Percentiles rank a stretch among this genome's conserved stretches.
Conservation (phyloP, 2,888 invertebrate genomes). For the Ceramica pisi region DNA sequence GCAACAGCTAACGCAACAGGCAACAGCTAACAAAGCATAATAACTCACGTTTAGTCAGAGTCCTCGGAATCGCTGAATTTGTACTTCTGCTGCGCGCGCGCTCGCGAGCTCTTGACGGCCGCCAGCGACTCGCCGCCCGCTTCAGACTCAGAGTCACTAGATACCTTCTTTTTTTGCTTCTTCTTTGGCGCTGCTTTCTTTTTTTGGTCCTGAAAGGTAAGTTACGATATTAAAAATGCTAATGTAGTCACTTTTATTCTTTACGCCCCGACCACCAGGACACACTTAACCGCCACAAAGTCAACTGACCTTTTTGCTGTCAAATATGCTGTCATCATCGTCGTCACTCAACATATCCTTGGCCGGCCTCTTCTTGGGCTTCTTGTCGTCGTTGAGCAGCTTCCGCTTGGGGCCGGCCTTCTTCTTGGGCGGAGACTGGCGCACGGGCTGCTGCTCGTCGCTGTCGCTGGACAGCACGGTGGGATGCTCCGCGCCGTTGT, state of each 20-base stretch:
- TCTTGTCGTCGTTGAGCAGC: slow-evolving; percentile 77
- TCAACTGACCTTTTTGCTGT: slow-evolving; percentile 84
- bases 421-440: slow-evolving; percentile 78
- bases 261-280: too few species aligned
- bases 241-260: too few species aligned
- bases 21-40: too few species aligned
- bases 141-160: slow-evolving; percentile 79
- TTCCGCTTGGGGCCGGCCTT: slow-evolving; percentile 82
- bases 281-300: too few species aligned
- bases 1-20: too few species aligned
- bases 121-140: slow-evolving; percentile 49
- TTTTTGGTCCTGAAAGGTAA: slow-evolving; percentile 74
- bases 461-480: slow-evolving; percentile 80
- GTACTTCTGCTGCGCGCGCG: slow-evolving; percentile 81
- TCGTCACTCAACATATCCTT: slow-evolving; percentile 80
- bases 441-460: slow-evolving; percentile 74
- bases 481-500: slow-evolving; percentile 58
- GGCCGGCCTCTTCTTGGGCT: slow-evolving; percentile 84
- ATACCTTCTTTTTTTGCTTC: slow-evolving; percentile 81
- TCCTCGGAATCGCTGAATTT: slow-evolving; percentile 85
- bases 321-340: slow-evolving; percentile 88
- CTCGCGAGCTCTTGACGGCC: slow-evolving; percentile 66
- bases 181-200: slow-evolving; percentile 84
- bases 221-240: too few species aligned
- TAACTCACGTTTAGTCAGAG: slow-evolving; percentile 72